A percentile compares a stretch with the other conserved stretches of the same genome.
These are phyloP conservation scores for Syncerus caffer DNA, from an alignment of 2,797 vertebrate species.

Conservation along the genomic window DNA sequence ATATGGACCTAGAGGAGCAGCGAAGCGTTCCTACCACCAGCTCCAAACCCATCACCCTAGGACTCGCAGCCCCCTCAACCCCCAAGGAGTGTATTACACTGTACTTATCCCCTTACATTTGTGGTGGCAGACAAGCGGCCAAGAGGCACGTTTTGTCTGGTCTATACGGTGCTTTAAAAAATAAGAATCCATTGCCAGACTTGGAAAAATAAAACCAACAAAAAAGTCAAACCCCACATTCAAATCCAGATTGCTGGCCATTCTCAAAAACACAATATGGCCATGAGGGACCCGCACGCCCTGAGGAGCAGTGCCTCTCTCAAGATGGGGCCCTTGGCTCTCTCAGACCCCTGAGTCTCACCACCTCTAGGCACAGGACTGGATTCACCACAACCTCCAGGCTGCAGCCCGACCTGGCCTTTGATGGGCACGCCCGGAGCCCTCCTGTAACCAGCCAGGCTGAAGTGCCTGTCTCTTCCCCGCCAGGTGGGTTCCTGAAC, in stretches of 20 bases:
- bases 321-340: neutral
- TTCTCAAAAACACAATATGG: neutral
- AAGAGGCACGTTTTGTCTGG: neutral
- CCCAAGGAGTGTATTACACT: accelerated
- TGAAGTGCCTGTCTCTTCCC: neutral
- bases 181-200: neutral
- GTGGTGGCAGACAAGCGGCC: neutral
- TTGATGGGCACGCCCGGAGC: accelerated
- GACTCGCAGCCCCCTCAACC: neutral
- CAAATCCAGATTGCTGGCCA: neutral
- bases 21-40: neutral
- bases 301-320: neutral
- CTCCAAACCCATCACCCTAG: neutral
- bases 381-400: neutral
- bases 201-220: neutral
- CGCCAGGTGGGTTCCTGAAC: neutral
- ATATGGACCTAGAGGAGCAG: neutral
- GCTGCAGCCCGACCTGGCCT: neutral
- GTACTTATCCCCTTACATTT: neutral
- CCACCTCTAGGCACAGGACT: neutral
- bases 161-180: neutral
- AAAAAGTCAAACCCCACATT: neutral
- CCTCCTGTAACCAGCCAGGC: neutral
- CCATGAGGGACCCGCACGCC: neutral
- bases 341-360: neutral